Percentiles rank a stretch among this genome's conserved stretches.
Evolutionary conservation across 1,140 invertebrate genomes (phyloP).

Genomic region (Plodia interpunctella): DNA sequence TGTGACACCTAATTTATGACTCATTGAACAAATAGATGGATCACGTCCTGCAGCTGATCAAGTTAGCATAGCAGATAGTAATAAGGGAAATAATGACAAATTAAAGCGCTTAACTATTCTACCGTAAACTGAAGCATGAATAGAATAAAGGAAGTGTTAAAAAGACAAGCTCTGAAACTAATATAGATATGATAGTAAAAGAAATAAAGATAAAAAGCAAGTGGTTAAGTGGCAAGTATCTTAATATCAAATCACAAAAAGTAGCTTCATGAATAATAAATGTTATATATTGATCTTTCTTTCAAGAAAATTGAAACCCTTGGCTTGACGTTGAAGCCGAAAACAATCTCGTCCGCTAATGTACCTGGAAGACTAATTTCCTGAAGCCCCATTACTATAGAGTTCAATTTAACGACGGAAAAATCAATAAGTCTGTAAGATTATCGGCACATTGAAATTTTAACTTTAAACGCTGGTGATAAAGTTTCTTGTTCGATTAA

Average conservation of each 20-base stretch:
- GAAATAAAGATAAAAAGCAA: too few relatives aligned
- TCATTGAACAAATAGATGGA: background rate
- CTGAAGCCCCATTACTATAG: background rate
- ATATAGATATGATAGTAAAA: too few relatives aligned
- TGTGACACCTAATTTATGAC: background rate
- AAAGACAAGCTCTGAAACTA: too few relatives aligned
- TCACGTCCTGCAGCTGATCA: background rate
- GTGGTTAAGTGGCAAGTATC: too few relatives aligned
- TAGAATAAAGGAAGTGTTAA: too few relatives aligned
- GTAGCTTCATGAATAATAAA: background rate
- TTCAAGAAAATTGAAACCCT: background rate
- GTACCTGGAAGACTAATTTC: background rate
- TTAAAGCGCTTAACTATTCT: too few relatives aligned
- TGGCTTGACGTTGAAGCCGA: background rate
- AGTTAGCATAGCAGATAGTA: background rate
- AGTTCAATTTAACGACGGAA: slow-evolving; percentile 3
- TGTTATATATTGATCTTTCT: background rate
- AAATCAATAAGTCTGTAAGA: background rate
- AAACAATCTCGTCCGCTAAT: background rate
- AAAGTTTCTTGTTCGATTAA: background rate
- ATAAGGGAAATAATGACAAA: background rate
- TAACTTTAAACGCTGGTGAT: background rate
- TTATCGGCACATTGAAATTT: background rate
- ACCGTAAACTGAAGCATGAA: too few relatives aligned
- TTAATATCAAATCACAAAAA: too few relatives aligned